These are phyloP conservation scores for Erythrocercus mccallii DNA, from an alignment of 2,113 vertebrate species.

Conservation along the genomic window DNA sequence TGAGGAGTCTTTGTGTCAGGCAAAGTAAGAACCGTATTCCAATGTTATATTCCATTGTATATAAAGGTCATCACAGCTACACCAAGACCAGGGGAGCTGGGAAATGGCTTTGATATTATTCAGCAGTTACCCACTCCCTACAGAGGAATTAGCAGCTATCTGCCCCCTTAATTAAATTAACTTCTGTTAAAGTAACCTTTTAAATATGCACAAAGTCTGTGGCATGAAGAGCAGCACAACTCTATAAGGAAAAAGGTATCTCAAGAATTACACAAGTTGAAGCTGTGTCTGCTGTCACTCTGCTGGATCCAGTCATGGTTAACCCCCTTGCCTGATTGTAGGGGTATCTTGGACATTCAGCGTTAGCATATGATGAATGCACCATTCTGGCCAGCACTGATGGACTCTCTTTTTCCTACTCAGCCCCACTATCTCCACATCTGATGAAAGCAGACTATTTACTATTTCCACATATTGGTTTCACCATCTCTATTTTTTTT, in stretches of 20 bases:
- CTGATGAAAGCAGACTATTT: background rate
- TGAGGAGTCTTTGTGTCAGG: background rate
- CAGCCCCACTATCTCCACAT: background rate
- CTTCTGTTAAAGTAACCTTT: background rate
- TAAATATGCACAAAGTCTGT: background rate
- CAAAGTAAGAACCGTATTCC: background rate
- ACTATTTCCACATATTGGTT: background rate
- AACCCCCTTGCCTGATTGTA: background rate
- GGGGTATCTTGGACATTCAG: background rate
- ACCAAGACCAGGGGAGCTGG: background rate
- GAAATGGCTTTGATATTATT: background rate
- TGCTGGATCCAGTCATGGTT: background rate
- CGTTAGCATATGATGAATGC: background rate
- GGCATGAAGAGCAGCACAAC: background rate
- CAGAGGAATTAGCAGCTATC: background rate
- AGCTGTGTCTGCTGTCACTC: background rate
- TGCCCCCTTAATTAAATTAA: background rate
- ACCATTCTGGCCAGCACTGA: background rate
- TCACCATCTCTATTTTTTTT: background rate
- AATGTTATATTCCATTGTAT: background rate
- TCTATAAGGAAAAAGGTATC: background rate
- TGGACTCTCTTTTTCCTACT: background rate
- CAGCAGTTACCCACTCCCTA: background rate
- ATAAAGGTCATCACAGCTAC: background rate
- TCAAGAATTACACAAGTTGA: background rate